A percentile compares a stretch with the other conserved stretches of the same genome.
Conservation (phyloP, 2,797 vertebrate species). For the Sternotherus odoratus region DNA sequence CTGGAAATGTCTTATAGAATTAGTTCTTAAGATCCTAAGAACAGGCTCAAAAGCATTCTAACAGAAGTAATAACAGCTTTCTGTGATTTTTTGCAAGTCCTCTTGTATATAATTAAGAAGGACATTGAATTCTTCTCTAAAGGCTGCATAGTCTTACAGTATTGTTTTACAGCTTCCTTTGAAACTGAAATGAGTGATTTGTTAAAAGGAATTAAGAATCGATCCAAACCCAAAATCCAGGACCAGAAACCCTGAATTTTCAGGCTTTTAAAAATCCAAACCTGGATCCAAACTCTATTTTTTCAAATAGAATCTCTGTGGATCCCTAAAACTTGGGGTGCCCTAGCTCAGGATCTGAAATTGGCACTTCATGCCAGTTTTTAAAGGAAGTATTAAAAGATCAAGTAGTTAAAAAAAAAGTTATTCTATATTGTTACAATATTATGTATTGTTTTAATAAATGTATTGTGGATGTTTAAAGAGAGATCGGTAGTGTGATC, state of each 20-base stretch:
- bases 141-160: not conserved
- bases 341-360: not conserved
- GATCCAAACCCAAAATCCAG: not conserved
- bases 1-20: not conserved
- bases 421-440: not conserved
- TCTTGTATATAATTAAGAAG: not conserved
- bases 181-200: slow-evolving; percentile 21
- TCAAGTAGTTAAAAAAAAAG: no score
- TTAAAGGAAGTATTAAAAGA: not conserved
- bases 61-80: not conserved
- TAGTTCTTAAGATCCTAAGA: not conserved
- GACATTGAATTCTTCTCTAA: not conserved
- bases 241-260: not conserved
- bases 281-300: not conserved
- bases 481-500: not conserved
- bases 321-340: not conserved
- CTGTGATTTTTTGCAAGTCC: not conserved
- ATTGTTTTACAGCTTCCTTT: slow-evolving; percentile 32
- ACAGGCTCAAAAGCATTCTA: not conserved
- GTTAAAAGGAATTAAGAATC: not conserved
- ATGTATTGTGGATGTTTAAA: not conserved
- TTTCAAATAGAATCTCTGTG: not conserved
- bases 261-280: not conserved
- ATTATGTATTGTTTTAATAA: not conserved
- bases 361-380: not conserved